Base-by-base conservation (phyloP, 2,888 invertebrate genomes). In the Labia minor region DNA sequence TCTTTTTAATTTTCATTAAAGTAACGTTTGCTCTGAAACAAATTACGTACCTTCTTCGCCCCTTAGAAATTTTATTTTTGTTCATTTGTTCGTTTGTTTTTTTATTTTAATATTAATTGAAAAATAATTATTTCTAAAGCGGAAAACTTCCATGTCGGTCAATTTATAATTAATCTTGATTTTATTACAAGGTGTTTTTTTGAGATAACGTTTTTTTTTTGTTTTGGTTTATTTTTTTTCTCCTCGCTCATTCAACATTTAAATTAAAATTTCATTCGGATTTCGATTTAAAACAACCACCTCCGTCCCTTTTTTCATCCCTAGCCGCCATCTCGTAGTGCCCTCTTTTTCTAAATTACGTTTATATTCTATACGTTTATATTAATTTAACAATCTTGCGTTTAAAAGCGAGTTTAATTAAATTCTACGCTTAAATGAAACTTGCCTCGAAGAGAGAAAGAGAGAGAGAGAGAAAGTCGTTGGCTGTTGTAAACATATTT, bases 361-460 rank as follows among this genome's bases (percentile, higher is more conserved):
- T 49, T 49, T 49, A 49, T 49, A 49, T 16, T 49, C 49, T 49
- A 49, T 49, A 49, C 49, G 49, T 49, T 49, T 49, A 49, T 49
- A 49, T 49, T 49, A 49, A 49, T 49, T 49, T 49, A 49, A 49
- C 49, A 49, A 49, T 49, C 49, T 49, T 49, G 49, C 49, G 49
- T 49, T 49, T 49, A 49, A 49, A 49, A 49, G 49, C 49, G 49
- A 49, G 49, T 49, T 49, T 49, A 49, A 49, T 49, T 49, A 49
- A 49, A 49, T 49, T 49, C 49, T 49, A 49, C 49, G 49, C 49
- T 49, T 49, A 49, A 49, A 49, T 49, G 49, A 49, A 49, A 49
- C 49, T 49, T 49, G 49, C 49, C 49, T 49, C 49, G 14, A 11
- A n/a, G 49, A 49, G 49, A 49, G 49, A 49, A 14, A 4, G 16